A percentile compares a stretch with the other conserved stretches of the same genome.
These are phyloP conservation scores for Chaetura pelagica DNA, from an alignment of 2,113 vertebrate genomes.

Conservation along the genomic window DNA sequence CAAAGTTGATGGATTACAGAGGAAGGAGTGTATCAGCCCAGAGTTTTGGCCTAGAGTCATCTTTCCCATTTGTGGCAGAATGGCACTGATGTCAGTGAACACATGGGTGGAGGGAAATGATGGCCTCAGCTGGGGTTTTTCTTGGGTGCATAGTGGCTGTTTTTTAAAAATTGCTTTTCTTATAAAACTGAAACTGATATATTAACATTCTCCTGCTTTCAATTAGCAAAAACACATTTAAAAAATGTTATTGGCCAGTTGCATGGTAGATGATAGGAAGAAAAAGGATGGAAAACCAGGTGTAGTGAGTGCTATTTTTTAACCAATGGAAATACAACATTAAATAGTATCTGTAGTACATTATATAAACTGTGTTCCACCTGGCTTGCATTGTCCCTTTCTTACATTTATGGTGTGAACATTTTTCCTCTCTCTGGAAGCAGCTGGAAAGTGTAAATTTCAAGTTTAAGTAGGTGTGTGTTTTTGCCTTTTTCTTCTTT, in stretches of 20 bases:
- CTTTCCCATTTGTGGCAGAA: constrained; percentile 15
- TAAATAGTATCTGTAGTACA: constrained; percentile 62
- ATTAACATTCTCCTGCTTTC: constrained; percentile 49
- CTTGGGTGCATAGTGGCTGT: background rate
- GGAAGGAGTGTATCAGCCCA: constrained; percentile 1
- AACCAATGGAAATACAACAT: constrained; percentile 40
- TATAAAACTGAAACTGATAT: constrained; percentile 20
- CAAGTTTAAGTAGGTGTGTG: constrained; percentile 71
- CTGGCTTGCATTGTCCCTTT: constrained; percentile 76
- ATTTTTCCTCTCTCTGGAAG: constrained; percentile 77
- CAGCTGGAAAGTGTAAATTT: constrained; percentile 83
- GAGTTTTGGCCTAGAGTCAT: constrained; percentile 39
- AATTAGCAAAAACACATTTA: constrained; percentile 29
- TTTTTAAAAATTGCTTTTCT: constrained; percentile 23
- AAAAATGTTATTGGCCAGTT: background rate
- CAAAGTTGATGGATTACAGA: background rate
- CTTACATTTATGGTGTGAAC: constrained; percentile 76
- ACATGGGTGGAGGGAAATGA: background rate
- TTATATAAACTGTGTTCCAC: constrained; percentile 73
- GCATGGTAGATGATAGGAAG: constrained; percentile 6
- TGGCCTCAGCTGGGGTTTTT: constrained; percentile 28
- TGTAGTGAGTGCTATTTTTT: background rate
- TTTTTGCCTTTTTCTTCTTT: constrained; percentile 31
- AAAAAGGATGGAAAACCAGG: constrained; percentile 41
- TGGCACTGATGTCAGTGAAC: background rate